phyloP scores from a whole-genome alignment of 2,797 vertebrate genomes.

The Alfaro cultratus region DNA sequence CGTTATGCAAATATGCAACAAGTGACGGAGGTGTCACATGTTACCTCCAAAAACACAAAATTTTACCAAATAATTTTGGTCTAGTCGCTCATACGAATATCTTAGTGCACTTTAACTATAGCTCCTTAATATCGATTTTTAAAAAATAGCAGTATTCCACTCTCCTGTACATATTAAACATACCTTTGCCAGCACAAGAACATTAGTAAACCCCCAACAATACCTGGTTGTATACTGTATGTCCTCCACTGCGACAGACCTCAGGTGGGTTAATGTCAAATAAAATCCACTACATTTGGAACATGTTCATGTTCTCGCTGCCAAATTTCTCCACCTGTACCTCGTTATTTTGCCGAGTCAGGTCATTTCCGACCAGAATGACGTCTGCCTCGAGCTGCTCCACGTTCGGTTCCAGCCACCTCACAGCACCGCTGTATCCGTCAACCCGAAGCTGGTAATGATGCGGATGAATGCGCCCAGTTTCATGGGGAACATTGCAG shows the following conservation, averaged over 20 bases:
- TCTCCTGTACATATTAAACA: not conserved
- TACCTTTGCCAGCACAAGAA: not conserved
- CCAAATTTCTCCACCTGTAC: not conserved
- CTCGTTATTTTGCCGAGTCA: not conserved
- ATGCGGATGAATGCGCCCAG: too few relatives aligned
- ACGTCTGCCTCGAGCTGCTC: not conserved
- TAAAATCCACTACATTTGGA: not conserved
- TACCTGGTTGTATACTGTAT: not conserved
- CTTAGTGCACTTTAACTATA: too few relatives aligned
- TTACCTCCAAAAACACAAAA: too few relatives aligned
- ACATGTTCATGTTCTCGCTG: not conserved
- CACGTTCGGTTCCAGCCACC: not conserved
- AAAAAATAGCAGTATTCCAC: too few relatives aligned
- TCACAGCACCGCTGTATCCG: not conserved
- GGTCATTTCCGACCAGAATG: not conserved
- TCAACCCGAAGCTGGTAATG: too few relatives aligned
- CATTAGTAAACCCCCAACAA: too few relatives aligned
- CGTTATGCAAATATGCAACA: too few relatives aligned
- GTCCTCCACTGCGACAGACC: not conserved
- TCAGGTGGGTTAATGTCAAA: not conserved
- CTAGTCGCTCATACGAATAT: too few relatives aligned
- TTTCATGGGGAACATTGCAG: not conserved
- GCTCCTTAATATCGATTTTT: too few relatives aligned
- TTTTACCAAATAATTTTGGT: too few relatives aligned
- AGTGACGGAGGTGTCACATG: too few relatives aligned